These are phyloP conservation scores for Eulithis prunata DNA, from an alignment of 2,888 invertebrate species.

Conservation along the genomic window DNA sequence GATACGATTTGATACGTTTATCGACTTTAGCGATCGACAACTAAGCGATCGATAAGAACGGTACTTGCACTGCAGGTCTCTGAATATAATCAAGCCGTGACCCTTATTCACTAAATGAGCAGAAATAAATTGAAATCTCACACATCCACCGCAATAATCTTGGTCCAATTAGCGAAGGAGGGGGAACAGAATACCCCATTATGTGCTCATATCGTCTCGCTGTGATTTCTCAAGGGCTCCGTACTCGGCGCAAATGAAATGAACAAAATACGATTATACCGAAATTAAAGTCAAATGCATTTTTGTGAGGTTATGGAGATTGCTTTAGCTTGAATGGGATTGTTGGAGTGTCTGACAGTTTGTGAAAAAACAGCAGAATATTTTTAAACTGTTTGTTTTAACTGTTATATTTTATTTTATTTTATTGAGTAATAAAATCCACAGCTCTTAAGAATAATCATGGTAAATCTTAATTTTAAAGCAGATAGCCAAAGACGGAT, in stretches of 20 bases:
- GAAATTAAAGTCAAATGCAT: slow-evolving; percentile 35
- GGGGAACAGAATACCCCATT: slow-evolving; percentile 36
- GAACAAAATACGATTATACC: slow-evolving; percentile 38
- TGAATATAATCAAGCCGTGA: neutral
- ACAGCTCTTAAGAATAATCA: too few species aligned
- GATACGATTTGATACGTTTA: too few species aligned
- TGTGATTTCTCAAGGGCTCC: slow-evolving; percentile 48
- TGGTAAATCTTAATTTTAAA: too few species aligned
- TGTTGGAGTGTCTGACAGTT: slow-evolving; percentile 4
- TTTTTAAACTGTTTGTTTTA: neutral
- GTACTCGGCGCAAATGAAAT: slow-evolving; percentile 37
- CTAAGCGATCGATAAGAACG: too few species aligned
- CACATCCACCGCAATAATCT: slow-evolving; percentile 38
- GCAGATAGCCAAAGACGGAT: too few species aligned
- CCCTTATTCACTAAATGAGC: slow-evolving; percentile 2
- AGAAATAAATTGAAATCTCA: slow-evolving; percentile 37
- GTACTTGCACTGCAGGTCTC: too few species aligned
- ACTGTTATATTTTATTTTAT: too few species aligned
- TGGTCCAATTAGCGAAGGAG: slow-evolving; percentile 38
- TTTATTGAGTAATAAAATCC: too few species aligned
- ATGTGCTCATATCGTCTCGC: slow-evolving; percentile 44
- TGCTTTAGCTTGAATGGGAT: slow-evolving; percentile 18
- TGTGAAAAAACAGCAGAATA: neutral
- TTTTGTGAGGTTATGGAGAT: slow-evolving; percentile 28
- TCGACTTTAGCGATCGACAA: too few species aligned